Evolutionary conservation across 2,888 invertebrate genomes (phyloP).

Genomic region (Liopterus haemorrhoidalis): DNA sequence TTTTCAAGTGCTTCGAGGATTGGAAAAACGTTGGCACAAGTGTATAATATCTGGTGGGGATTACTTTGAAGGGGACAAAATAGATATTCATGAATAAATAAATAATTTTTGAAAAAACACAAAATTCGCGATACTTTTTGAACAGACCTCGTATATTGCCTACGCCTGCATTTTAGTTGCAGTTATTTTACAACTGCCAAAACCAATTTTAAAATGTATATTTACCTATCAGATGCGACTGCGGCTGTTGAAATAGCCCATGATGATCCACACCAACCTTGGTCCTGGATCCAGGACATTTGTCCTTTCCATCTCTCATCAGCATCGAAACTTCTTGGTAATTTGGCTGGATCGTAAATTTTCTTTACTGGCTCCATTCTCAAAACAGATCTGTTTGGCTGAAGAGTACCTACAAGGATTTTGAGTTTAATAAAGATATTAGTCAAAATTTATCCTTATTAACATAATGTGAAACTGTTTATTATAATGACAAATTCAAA

Average conservation of each 20-base stretch:
- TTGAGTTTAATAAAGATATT: neutral
- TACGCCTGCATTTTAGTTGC: too few relatives aligned
- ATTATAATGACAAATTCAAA: too few relatives aligned
- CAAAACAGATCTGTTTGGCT: constrained; percentile 48
- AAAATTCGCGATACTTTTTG: too few relatives aligned
- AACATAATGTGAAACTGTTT: too few relatives aligned
- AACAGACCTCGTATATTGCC: too few relatives aligned
- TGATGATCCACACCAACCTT: constrained; percentile 78
- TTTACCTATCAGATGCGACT: constrained; percentile 70
- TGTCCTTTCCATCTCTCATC: constrained; percentile 66
- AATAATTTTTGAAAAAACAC: constrained; percentile 1
- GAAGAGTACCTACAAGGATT: constrained; percentile 52
- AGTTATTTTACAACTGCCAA: constrained; percentile 3
- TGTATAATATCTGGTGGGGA: too few relatives aligned
- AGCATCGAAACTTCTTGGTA: constrained; percentile 73
- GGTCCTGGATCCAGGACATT: constrained; percentile 66
- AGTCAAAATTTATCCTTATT: neutral
- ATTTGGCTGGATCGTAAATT: constrained; percentile 52
- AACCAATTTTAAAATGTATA: constrained; percentile 45
- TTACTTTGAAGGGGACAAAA: too few relatives aligned
- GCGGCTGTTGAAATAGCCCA: constrained; percentile 88
- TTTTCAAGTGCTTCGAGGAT: too few relatives aligned
- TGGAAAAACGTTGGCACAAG: too few relatives aligned
- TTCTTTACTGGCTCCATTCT: constrained; percentile 56
- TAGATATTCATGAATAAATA: too few relatives aligned